Evolutionary conservation across 35 echinoderm and acorn worm genomes (phyloP).

Genomic region (Diadema setosum): DNA sequence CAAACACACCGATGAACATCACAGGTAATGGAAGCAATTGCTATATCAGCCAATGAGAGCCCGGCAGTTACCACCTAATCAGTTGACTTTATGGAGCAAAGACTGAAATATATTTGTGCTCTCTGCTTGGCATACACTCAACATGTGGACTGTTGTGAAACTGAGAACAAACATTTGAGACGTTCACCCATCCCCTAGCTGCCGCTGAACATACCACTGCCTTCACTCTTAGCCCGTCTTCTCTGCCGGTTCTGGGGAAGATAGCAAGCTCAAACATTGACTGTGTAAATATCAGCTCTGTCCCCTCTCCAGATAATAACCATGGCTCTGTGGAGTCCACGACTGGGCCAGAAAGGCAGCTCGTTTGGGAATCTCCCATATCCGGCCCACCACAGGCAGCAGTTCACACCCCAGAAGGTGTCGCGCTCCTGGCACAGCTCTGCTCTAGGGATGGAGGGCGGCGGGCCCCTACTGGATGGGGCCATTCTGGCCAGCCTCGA

Average conservation of each 20-base stretch:
- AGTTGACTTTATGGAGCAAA: not conserved
- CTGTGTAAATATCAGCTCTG: not conserved
- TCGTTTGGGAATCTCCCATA: not conserved
- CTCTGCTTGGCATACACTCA: too few species aligned
- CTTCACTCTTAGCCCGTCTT: too few species aligned
- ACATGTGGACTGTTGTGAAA: too few species aligned
- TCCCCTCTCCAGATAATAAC: not conserved
- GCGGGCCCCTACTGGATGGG: not conserved
- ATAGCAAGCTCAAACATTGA: conserved; percentile 14
- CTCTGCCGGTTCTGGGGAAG: too few species aligned
- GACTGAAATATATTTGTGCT: not conserved
- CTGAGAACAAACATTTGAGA: too few species aligned
- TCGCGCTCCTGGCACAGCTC: not conserved
- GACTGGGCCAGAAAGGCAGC: conserved; percentile 8
- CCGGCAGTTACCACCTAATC: not conserved
- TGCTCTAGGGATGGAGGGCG: not conserved
- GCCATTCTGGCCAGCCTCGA: not conserved
- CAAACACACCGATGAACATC: too few species aligned
- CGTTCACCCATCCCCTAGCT: too few species aligned
- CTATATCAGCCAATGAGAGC: not conserved
- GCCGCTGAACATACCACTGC: too few species aligned
- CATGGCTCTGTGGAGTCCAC: conserved; percentile 21
- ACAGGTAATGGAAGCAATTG: too few species aligned
- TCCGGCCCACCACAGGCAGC: not conserved
- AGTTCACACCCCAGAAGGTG: conserved; percentile 1